Evolutionary conservation across 2,113 vertebrate species (phyloP).

Genomic region (Grammomys surdaster): DNA sequence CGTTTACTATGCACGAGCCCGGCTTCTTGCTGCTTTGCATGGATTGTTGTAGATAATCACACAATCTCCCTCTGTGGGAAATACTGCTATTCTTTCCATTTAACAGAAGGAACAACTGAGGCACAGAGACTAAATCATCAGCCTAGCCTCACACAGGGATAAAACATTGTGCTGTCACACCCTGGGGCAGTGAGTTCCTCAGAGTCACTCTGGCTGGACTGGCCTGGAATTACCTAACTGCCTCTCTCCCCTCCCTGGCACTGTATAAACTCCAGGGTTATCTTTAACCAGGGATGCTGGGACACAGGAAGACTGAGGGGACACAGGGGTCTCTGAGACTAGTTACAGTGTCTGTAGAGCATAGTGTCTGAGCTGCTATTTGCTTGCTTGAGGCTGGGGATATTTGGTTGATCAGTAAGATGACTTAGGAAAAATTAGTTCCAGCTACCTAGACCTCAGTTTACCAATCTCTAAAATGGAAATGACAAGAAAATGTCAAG

Average conservation of each 20-base stretch:
- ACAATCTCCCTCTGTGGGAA: not conserved
- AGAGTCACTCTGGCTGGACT: fast-evolving
- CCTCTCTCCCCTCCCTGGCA: not conserved
- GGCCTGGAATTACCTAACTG: not conserved
- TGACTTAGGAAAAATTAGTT: not conserved
- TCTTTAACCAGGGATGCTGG: slow-evolving; percentile 61
- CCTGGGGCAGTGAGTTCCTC: not conserved
- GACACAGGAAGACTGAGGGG: not conserved
- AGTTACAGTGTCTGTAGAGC: not conserved
- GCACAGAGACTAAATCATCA: not conserved
- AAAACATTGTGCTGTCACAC: not conserved
- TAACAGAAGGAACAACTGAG: slow-evolving; percentile 24
- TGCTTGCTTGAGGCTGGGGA: not conserved
- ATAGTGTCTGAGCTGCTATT: not conserved
- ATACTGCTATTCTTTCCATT: not conserved
- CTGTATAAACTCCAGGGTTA: slow-evolving; percentile 51
- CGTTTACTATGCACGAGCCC: too few species aligned
- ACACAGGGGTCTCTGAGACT: not conserved
- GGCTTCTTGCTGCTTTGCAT: not conserved
- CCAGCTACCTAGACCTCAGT: not conserved
- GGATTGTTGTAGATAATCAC: not conserved
- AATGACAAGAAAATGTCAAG: not conserved
- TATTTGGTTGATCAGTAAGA: not conserved
- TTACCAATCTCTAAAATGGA: slow-evolving; percentile 2
- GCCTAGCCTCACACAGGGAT: not conserved